A percentile compares a stretch with the other conserved stretches of the same genome.
Evolutionary conservation across 2,888 invertebrate species (phyloP).

Genomic region (Homarus gammarus): DNA sequence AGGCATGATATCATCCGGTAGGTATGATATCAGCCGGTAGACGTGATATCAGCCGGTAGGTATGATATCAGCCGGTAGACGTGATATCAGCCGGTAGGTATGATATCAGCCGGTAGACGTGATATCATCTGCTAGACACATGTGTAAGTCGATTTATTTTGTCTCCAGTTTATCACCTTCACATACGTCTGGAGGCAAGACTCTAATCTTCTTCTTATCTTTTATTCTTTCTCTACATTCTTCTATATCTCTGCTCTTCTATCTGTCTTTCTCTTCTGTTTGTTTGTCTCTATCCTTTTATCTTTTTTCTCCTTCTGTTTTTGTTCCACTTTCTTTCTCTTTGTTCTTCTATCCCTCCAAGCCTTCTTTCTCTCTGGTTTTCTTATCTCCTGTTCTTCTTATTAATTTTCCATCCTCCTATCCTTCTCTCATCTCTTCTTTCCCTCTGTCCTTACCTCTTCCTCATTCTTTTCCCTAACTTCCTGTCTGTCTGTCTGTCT

Average conservation of each 20-base stretch:
- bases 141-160: too few relatives aligned
- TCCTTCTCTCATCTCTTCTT: constrained; percentile 4
- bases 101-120: too few relatives aligned
- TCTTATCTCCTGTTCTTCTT: not conserved
- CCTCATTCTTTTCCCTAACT: not conserved
- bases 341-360: not conserved
- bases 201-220: not conserved
- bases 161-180: too few relatives aligned
- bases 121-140: too few relatives aligned
- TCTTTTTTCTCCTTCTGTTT: not conserved
- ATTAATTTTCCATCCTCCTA: too few relatives aligned
- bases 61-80: too few relatives aligned
- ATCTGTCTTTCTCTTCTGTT: constrained; percentile 13
- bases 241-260: not conserved
- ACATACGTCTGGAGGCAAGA: too few relatives aligned
- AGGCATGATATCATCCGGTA: too few relatives aligned
- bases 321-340: not conserved
- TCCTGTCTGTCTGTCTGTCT: not conserved
- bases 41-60: too few relatives aligned
- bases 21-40: too few relatives aligned
- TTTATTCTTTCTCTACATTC: not conserved
- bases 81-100: too few relatives aligned
- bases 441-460: not conserved
- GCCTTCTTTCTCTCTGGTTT: not conserved
- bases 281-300: not conserved